A percentile compares a stretch with the other conserved stretches of the same genome.
Conservation (phyloP, 2,113 vertebrate genomes). For the Paedocypris sp. region DNA sequence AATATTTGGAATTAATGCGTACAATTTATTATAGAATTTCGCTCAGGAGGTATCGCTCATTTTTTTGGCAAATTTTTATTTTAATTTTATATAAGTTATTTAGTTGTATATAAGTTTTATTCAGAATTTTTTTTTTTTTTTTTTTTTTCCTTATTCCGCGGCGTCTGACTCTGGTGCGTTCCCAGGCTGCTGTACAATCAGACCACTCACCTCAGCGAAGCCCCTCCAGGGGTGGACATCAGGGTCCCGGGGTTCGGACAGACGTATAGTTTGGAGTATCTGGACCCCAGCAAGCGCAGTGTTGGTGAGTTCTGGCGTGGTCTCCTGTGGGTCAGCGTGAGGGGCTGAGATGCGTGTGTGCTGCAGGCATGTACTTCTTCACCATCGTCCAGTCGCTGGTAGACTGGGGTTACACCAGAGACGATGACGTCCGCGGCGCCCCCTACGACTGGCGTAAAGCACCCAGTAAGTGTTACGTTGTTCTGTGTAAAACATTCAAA, state of each 20-base stretch:
- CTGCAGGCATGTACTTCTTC: slow-evolving; percentile 87
- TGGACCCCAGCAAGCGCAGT: slow-evolving; percentile 83
- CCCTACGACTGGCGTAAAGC: slow-evolving; percentile 97
- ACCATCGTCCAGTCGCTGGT: slow-evolving; percentile 80
- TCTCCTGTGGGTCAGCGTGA: neutral
- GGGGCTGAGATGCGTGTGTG: neutral
- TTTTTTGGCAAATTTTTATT: no score
- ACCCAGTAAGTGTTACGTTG: slow-evolving; percentile 69
- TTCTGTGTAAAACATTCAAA: no score
- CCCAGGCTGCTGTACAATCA: slow-evolving; percentile 79
- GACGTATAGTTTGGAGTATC: slow-evolving; percentile 82
- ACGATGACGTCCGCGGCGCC: slow-evolving; percentile 78
- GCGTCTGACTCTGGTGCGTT: neutral
- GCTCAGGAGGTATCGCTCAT: no score
- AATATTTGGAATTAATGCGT: no score
- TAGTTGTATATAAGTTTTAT: neutral
- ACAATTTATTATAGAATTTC: no score
- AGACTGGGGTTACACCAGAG: slow-evolving; percentile 81
- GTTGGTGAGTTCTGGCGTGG: slow-evolving; percentile 68
- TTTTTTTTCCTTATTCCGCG: no score
- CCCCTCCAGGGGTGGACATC: slow-evolving; percentile 80
- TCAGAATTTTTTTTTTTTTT: slow-evolving; percentile 15
- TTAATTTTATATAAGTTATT: neutral
- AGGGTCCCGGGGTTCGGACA: slow-evolving; percentile 85
- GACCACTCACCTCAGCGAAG: slow-evolving; percentile 66